phyloP scores from a whole-genome alignment of 1,140 invertebrate species.

The Brachionus rubens region DNA sequence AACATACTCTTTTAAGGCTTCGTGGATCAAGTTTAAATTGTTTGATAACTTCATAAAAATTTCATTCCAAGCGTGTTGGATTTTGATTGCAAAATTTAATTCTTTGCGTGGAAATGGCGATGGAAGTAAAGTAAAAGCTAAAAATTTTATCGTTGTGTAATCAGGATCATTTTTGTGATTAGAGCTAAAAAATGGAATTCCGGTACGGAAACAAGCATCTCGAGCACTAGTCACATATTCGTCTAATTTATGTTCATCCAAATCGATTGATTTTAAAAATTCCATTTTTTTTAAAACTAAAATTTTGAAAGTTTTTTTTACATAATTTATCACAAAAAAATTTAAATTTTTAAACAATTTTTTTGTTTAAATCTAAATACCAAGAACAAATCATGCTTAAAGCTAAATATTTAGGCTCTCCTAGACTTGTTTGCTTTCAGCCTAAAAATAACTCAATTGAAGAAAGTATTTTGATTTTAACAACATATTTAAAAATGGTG shows the following conservation, averaged over 20 bases:
- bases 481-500: too few relatives aligned
- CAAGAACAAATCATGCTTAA: too few relatives aligned
- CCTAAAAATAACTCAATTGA: too few relatives aligned
- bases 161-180: background rate
- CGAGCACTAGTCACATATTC: background rate
- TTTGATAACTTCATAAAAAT: background rate
- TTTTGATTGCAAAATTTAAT: background rate
- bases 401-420: too few relatives aligned
- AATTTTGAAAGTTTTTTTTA: too few relatives aligned
- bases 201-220: background rate
- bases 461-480: too few relatives aligned
- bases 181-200: background rate
- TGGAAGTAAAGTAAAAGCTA: conserved; percentile 6
- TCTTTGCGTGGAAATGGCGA: conserved; percentile 17
- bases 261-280: background rate
- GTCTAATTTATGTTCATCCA: background rate
- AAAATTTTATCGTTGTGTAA: background rate
- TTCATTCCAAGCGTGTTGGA: conserved; percentile 2
- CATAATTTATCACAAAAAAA: too few relatives aligned
- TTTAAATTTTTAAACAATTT: too few relatives aligned
- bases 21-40: conserved; percentile 8
- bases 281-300: too few relatives aligned
- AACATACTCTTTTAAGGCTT: conserved; percentile 25
- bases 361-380: too few relatives aligned
- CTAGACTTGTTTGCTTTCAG: too few relatives aligned